Evolutionary conservation across 2,113 vertebrate genomes (phyloP), one percentile per base, ranked within the genome.

Genomic region (Bos indicus): DNA sequence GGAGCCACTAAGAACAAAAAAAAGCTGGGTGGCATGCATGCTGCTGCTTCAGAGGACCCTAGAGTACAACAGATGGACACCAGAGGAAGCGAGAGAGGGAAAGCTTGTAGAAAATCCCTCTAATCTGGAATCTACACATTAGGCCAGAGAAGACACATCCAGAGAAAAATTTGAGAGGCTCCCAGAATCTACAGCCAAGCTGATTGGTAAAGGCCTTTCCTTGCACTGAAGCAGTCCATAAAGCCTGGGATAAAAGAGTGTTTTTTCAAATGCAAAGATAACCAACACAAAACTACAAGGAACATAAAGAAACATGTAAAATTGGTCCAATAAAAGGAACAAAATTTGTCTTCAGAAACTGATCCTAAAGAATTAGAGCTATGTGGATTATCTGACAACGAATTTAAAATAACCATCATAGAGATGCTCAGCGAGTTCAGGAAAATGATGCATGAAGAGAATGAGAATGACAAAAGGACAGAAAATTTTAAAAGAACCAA

Each of bases 321-420:
- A 97, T 14, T n/a, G 77, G 62, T 2, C 48, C 56, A 59, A 92
- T 57, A 71, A 95, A 87, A 94, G 28, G 48, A 92, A 82, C 23
- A 64, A 95, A 95, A 77, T 40, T 90, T 77, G 85, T 91, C 54
- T 83, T 54, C 60, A 87, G 77, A 91, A 91, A 91, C n/a, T 46
- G 83, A 93, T 56, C 23, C n/a, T 90, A 80, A 90, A 93, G 85
- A 85, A 95, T 84, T n/a, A 40, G 48, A 90, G 80, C 36, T 43
- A 57, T 17, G 71, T 71, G 26, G 80, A 88, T 67, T 95, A 93
- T 80, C 19, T 81, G 85, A 67, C 26, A 67, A 94, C 19, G 19
- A 88, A 94, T 88, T 88, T 88, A 57, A 85, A 84, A 36, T 84
- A 94, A 94, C 57, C 46, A 81, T 81, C 93, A 56, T 81, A 64